Base-by-base conservation (phyloP, 2,113 vertebrate genomes). In the Alligator mississippiensis region DNA sequence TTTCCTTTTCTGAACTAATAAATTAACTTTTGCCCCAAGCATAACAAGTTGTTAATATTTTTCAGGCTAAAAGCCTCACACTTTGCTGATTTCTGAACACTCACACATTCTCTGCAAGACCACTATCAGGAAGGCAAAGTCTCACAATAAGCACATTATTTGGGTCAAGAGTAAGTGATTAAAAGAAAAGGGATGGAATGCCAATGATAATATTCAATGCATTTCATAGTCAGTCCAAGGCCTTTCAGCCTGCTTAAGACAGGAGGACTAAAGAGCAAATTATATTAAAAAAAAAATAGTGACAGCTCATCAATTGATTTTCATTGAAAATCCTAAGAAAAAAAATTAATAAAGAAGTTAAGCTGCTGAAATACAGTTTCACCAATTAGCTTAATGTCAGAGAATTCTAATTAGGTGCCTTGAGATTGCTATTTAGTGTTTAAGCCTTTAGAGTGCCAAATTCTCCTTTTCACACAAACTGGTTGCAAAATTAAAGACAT, bases 381-480 rank as follows among this genome's bases (percentile, higher is more conserved):
- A 98, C 98, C 98, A 99, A 99, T 99, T 99, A 99, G 99, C 98
- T 99, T 99, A 99, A 99, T 99, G 99, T 99, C 99, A 99, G 99
- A 98, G 98, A 99, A 99, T 99, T 98, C 98, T 99, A 99, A 99
- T 99, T 99, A 99, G 99, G 98, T 47, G 98, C 97, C 98, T 98
- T 98, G 98, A 99, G 99, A 99, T 98, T 99, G 98, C 98, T 98
- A 98, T 98, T 98, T 98, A 98, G 98, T 94, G 96, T 99, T 98
- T 98, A 98, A 98, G 98, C 98, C 98, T 98, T 99, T 98, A 97
- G 98, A 98, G 98, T 98, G 98, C 98, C 98, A 98, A 98, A 98
- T 98, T 98, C 98, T 98, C 97, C 98, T 98, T 98, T 98, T 98
- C 98, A 98, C 98, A 98, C 97, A 98, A 98, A 98, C 98, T 98